phyloP scores from a whole-genome alignment of 1,140 invertebrate species.

The Euura lappo region DNA sequence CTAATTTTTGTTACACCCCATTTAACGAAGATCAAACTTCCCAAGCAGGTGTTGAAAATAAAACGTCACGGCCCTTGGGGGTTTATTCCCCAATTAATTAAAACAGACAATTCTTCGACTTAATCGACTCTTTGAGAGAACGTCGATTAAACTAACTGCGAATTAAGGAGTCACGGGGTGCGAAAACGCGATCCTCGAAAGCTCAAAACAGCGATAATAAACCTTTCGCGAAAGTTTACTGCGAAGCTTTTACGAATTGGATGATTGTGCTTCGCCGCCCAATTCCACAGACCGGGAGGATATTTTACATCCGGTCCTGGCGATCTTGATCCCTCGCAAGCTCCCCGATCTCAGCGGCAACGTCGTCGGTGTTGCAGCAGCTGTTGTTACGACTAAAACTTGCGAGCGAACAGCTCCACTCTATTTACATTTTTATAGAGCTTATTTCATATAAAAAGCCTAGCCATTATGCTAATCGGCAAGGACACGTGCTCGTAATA shows the following conservation, averaged over 20 bases:
- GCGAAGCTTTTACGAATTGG: too few species aligned
- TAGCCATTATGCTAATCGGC: conserved; percentile 47
- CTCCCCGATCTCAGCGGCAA: neutral
- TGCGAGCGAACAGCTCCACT: neutral
- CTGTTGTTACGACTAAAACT: neutral
- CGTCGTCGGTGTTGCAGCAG: neutral
- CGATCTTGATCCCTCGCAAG: too few species aligned
- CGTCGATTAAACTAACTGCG: neutral
- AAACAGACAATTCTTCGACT: too few species aligned
- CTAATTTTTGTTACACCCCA: too few species aligned
- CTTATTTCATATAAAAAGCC: conserved; percentile 30
- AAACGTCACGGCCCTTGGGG: too few species aligned
- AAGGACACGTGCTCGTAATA: conserved; percentile 49
- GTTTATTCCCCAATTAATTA: too few species aligned
- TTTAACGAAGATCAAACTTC: too few species aligned
- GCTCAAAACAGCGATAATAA: neutral
- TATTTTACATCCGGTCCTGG: too few species aligned
- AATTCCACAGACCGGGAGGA: too few species aligned
- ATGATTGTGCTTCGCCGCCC: too few species aligned
- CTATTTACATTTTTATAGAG: conserved; percentile 5
- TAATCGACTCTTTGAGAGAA: neutral
- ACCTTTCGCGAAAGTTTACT: too few species aligned
- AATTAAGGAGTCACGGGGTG: neutral
- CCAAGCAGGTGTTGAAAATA: too few species aligned
- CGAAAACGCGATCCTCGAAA: neutral